These are phyloP conservation scores for Danio aesculapii DNA, from an alignment of 2,797 vertebrate species.

Conservation along the genomic window DNA sequence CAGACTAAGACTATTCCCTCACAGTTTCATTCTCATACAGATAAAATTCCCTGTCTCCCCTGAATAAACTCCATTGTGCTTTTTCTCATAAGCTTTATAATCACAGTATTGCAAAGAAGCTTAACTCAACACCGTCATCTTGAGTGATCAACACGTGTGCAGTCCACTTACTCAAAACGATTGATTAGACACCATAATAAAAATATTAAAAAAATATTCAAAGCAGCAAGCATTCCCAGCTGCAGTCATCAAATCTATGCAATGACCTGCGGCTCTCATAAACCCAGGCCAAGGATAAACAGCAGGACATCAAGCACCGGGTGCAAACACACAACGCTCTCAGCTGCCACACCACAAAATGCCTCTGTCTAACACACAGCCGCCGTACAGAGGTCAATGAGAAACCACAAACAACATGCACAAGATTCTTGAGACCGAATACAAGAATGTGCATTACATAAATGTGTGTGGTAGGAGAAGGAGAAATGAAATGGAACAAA, in stretches of 20 bases:
- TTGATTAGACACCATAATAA: too few relatives aligned
- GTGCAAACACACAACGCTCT: slow-evolving; percentile 12
- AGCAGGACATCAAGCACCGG: not conserved
- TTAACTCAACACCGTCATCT: not conserved
- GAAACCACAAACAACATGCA: slow-evolving; percentile 10
- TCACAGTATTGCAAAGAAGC: not conserved
- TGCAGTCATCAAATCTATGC: slow-evolving; percentile 4
- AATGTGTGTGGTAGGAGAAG: not conserved
- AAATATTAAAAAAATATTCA: slow-evolving; percentile 3
- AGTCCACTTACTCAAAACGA: not conserved
- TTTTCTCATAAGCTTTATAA: not conserved
- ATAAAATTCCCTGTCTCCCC: not conserved
- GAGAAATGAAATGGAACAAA: not conserved
- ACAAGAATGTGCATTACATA: not conserved
- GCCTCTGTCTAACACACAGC: not conserved
- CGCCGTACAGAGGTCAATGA: not conserved
- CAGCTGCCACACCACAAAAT: slow-evolving; percentile 19
- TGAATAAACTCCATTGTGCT: not conserved
- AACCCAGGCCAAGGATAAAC: slow-evolving; percentile 25
- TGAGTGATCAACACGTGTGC: not conserved
- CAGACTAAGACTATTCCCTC: not conserved
- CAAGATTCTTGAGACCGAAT: not conserved
- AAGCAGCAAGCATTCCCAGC: slow-evolving; percentile 9
- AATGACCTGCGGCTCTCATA: slow-evolving; percentile 1
- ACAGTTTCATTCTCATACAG: not conserved